Evolutionary conservation across 2,113 vertebrate species (phyloP).

Genomic region (Chauna torquata): DNA sequence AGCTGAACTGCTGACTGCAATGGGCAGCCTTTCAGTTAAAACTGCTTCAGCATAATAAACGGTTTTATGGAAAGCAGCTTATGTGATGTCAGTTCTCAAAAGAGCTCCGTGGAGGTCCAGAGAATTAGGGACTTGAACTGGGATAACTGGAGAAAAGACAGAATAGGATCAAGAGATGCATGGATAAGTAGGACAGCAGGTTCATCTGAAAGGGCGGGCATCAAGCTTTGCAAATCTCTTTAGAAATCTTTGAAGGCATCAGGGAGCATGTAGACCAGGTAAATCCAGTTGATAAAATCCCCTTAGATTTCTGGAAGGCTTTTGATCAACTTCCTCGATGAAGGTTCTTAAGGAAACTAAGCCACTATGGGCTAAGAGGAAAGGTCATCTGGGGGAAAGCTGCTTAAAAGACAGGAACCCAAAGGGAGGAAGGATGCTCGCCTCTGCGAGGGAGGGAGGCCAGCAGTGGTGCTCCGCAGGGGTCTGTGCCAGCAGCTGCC

Average conservation of each 20-base stretch:
- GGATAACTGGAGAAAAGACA: neutral
- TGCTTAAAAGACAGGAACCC: neutral
- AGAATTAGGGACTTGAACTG: neutral
- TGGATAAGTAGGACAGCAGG: neutral
- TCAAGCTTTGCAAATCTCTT: neutral
- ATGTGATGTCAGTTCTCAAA: neutral
- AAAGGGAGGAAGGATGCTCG: neutral
- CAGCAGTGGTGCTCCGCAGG: neutral
- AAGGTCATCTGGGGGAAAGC: neutral
- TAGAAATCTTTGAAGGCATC: neutral
- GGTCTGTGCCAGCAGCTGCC: neutral
- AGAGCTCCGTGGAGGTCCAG: neutral
- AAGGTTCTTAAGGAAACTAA: neutral
- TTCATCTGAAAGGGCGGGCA: neutral
- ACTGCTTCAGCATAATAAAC: neutral
- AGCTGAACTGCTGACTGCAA: neutral
- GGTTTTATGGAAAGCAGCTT: neutral
- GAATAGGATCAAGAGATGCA: neutral
- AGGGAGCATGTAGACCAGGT: neutral
- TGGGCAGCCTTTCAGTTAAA: neutral
- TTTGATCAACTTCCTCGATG: neutral
- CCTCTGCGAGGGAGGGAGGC: neutral
- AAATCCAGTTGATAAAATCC: slow-evolving; percentile 26
- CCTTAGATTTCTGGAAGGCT: neutral
- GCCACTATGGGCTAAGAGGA: neutral